Evolutionary conservation across 2,888 invertebrate species (phyloP), one percentile per base, ranked within the genome.

Genomic region (Tinea trinotella): DNA sequence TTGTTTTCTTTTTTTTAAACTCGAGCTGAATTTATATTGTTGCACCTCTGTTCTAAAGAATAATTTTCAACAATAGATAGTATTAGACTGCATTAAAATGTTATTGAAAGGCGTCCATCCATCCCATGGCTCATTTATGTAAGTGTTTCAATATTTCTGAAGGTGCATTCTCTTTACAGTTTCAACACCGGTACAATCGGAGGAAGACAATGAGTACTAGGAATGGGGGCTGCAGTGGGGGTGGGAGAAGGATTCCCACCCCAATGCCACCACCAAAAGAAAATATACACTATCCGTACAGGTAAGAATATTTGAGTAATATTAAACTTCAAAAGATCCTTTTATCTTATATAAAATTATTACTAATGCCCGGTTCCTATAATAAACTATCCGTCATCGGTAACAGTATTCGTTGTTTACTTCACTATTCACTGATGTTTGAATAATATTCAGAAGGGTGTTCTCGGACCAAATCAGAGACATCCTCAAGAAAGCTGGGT

Each of bases 181-280:
- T 68, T 66, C 67, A 65, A 62, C 66, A 62, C 60, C 59, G 54
- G 58, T 40, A 62, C 61, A 61, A 62, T 61, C 58, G 46, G 62
- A 36, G 59, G 58, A 64, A 56, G 59, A 62, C 61, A 64, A 82
- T 83, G 83, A 80, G 74, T 12, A 20, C 40, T n/a, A 34, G 35
- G 4, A 20, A 9, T 22, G 56, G 66, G 59, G 30, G 60, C 57
- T 70, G 71, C 57, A 61, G 67, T 63, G 68, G 66, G 62, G 81
- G 82, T 61, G 81, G 82, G 52, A 63, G 84, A 64, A 66, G 84
- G 61, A 72, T 84, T 57, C 84, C 84, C 63, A 84, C 84, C 55
- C 84, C 84, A 6, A 80, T 84, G 83, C 84, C 84, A 10, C 82
- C 83, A 40, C 78, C 82, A 19, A 77, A 66, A 60, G 74, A 71